Evolutionary conservation across 2,113 vertebrate genomes (phyloP), one percentile per base, ranked within the genome.

Genomic region (Albula goreensis): DNA sequence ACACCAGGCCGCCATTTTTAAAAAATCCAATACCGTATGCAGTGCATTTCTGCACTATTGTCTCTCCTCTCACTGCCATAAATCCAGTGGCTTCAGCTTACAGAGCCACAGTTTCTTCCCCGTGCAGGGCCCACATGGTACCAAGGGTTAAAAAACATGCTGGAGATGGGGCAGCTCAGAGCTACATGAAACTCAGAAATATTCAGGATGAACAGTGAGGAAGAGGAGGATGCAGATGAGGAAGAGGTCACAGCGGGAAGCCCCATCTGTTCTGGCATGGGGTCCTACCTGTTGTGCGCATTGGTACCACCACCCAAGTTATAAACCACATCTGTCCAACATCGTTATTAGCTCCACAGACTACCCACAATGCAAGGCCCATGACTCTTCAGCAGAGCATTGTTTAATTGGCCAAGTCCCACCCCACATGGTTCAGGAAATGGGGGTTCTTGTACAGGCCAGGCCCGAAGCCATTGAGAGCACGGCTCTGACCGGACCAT

Each of bases 401-500:
- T 91, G 87, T 91, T 90, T 93, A 91, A 8, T 17, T 25, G 50
- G 52, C 50, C 57, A 70, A 56, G 82, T 66, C 82, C 22, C 60
- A 15, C 91, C 92, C 90, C 90, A 91, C 92, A 94, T 93, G 91
- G 94, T 93, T 93, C 88, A 90, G 95, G 94, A 96, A 95, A 93
- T 92, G 83, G 88, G 94, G 94, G 94, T 93, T 12, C 89, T 91
- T 91, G 89, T 87, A 84, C 91, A 88, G 94, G 94, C 81, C 89
- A 94, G 94, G 94, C 95, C 88, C 85, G 83, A 89, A 0, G 92
- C 95, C 94, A 95, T 90, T 80, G 56, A 78, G 19, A 93, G 92
- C 91, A 92, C 93, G 95, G 94, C 95, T 92, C 92, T 93, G 92
- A 94, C 94, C 91, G 94, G 93, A 94, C 92, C 92, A 90, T 93